Conservation (phyloP, 2,113 vertebrate genomes). For the Dromiciops gliroides region DNA sequence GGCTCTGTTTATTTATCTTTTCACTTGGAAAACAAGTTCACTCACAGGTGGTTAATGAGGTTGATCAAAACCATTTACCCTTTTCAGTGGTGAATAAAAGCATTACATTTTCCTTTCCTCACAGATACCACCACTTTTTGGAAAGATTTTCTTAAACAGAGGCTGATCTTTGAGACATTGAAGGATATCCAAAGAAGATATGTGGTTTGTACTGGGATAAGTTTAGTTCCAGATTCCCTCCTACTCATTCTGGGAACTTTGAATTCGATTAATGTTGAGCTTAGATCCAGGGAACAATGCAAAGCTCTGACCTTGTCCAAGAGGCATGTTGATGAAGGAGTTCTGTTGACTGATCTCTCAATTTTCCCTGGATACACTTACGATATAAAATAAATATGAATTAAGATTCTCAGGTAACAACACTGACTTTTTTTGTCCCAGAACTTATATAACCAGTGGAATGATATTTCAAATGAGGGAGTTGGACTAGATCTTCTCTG, state of each 20-base stretch:
- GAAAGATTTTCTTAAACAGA: background rate
- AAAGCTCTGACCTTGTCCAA: background rate
- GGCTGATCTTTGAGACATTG: background rate
- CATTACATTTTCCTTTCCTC: background rate
- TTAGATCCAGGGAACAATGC: fast-evolving
- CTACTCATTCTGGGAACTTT: background rate
- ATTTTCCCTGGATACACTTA: background rate
- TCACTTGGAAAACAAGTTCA: background rate
- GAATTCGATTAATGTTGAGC: background rate
- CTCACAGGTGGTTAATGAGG: background rate
- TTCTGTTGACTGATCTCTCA: background rate
- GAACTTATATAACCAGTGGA: background rate
- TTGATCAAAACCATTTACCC: background rate
- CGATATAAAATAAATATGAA: background rate
- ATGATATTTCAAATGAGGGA: background rate
- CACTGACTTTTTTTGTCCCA: background rate
- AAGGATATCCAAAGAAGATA: background rate
- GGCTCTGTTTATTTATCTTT: background rate
- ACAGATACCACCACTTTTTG: no score
- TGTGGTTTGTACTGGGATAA: background rate
- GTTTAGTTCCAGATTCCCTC: background rate
- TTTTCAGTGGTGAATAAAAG: background rate
- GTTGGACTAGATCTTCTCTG: background rate
- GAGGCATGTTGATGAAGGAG: no score
- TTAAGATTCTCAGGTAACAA: background rate